These are phyloP conservation scores for Lepetodrilus schrolli DNA, from an alignment of 2,888 invertebrate species.

Conservation along the genomic window DNA sequence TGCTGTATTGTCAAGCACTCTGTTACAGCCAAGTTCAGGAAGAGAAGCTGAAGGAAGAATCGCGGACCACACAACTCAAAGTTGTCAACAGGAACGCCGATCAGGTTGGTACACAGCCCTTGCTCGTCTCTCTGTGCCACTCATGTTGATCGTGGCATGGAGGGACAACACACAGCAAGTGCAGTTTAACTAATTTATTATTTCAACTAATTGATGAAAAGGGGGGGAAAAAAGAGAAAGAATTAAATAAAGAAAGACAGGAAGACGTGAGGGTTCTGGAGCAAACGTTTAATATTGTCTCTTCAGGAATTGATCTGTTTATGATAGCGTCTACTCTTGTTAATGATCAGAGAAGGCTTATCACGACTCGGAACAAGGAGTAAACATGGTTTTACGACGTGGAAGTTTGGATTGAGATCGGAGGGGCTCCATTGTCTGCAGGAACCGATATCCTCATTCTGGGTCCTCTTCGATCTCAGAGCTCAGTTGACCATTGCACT, in stretches of 20 bases:
- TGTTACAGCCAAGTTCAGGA: constrained; percentile 57
- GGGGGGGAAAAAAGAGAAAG: neutral
- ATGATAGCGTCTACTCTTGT: neutral
- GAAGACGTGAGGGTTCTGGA: neutral
- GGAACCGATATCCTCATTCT: neutral
- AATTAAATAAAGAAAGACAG: neutral
- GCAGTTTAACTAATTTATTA: neutral
- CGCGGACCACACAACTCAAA: constrained; percentile 50
- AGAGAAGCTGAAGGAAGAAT: constrained; percentile 51
- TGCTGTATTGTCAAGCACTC: constrained; percentile 10
- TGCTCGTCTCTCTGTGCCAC: neutral
- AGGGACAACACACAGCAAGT: neutral
- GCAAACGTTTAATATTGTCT: neutral
- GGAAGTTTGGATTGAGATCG: neutral
- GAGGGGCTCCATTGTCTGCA: neutral
- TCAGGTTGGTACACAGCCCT: constrained; percentile 43
- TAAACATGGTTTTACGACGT: neutral
- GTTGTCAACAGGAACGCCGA: constrained; percentile 51
- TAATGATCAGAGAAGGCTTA: neutral
- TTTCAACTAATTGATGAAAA: too few species aligned
- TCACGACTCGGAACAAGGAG: neutral
- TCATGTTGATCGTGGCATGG: neutral
- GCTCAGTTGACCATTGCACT: neutral
- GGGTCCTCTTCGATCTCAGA: neutral
- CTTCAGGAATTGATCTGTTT: neutral